phyloP scores from a whole-genome alignment of 2,888 invertebrate genomes.

The Idaea straminata region DNA sequence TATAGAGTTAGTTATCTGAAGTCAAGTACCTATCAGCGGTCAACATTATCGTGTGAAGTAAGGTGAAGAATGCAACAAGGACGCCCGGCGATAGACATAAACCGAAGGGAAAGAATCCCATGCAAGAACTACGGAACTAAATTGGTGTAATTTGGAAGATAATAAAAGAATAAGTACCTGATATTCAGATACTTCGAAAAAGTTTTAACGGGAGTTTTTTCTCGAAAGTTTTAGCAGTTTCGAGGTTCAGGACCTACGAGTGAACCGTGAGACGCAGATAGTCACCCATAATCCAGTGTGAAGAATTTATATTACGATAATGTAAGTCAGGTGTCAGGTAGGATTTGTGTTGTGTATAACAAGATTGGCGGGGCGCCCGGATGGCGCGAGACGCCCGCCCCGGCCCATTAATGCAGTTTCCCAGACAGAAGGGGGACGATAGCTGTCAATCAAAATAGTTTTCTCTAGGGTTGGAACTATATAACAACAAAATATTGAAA shows the following conservation, averaged over 20 bases:
- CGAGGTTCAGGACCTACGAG: not conserved
- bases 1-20: not conserved
- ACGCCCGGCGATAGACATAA: not conserved
- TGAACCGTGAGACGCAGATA: not conserved
- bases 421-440: constrained; percentile 12
- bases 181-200: no score
- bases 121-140: not conserved
- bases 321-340: not conserved
- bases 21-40: not conserved
- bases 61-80: not conserved
- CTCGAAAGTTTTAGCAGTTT: not conserved
- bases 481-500: not conserved
- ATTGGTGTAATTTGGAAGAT: no score
- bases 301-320: not conserved
- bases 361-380: constrained; percentile 15
- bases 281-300: not conserved
- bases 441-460: constrained; percentile 11
- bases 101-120: not conserved
- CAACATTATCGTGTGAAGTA: not conserved
- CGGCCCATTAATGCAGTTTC: constrained; percentile 55
- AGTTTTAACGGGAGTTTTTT: no score
- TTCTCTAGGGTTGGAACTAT: not conserved
- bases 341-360: not conserved
- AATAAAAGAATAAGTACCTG: no score
- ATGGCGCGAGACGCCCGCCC: constrained; percentile 49